Percentiles rank a stretch among this genome's conserved stretches.
Evolutionary conservation across 2,888 invertebrate species (phyloP).

Genomic region (Papilio gigon): DNA sequence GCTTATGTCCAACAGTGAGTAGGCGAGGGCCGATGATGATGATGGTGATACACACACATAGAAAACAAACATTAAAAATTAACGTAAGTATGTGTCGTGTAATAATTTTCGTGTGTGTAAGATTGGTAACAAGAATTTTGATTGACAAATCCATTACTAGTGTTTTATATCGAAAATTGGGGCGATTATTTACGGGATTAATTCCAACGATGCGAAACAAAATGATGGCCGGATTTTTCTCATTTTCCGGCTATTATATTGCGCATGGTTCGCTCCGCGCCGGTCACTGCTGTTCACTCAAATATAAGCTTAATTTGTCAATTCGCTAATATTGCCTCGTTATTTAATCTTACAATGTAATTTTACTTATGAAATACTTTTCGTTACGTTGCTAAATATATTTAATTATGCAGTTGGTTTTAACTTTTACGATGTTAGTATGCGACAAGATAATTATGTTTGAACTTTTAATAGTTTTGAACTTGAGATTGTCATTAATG

Average conservation of each 20-base stretch:
- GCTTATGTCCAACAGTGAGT: too few species aligned
- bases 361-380: slow-evolving; percentile 27
- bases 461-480: too few species aligned
- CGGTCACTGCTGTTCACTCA: slow-evolving; percentile 41
- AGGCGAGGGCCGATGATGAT: too few species aligned
- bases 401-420: background rate
- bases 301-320: slow-evolving; percentile 43
- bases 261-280: slow-evolving; percentile 40
- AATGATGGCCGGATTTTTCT: slow-evolving; percentile 43
- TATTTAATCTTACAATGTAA: slow-evolving; percentile 36
- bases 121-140: slow-evolving; percentile 14
- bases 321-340: slow-evolving; percentile 39
- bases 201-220: slow-evolving; percentile 41
- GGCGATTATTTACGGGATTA: slow-evolving; percentile 41
- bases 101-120: background rate
- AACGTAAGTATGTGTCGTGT: background rate
- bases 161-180: slow-evolving; percentile 39
- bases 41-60: too few species aligned
- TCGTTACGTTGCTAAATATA: background rate
- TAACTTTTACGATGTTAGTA: background rate
- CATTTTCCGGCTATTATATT: slow-evolving; percentile 43
- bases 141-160: slow-evolving; percentile 38
- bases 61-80: too few species aligned
- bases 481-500: too few species aligned
- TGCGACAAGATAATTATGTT: too few species aligned